Evolutionary conservation across 1,140 invertebrate species (phyloP), one percentile per base, ranked within the genome.

Genomic region (Diachasma alloeum): DNA sequence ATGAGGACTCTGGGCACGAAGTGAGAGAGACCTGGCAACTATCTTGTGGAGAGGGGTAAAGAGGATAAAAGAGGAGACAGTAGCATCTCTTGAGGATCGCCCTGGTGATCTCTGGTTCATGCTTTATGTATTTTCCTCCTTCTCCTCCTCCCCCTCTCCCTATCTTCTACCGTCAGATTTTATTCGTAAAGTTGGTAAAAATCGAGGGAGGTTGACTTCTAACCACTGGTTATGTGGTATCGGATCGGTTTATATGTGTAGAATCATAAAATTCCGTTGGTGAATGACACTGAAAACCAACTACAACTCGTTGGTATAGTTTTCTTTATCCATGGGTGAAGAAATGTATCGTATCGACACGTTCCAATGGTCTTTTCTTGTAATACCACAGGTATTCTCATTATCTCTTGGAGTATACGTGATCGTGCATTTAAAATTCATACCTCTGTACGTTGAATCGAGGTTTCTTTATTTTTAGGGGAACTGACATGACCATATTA

Each of bases 1-100:
- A 72, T 22, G 48, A 72, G 48, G 31, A 72, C 70, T 81, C 80
- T 81, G 82, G 80, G 80, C 81, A 80, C 80, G 79, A 82, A 82
- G 72, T 22, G 48, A 74, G 15, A 36, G 75, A 77, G 68, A 46
- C 3, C 10, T 39, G 44, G 44, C 26, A n/a, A 42, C 68, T 42
- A 39, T 37, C 56, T 36, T 5, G 26, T 10, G 36, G 9, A 37
- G 22, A 72, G 26, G 26, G 67, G 4, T 2, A 36, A 67, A 36
- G 36, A 67, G 17, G 67, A 39, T 17, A 39, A 63, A 10, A 63
- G 24, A 59, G 9, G 24, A 13, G 24, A 42, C 56, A 24, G 26
- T 42, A 37, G 19, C n/a, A 36, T 74, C 39, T 67, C 36, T 68
- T 63, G 36, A 22, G 24, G 39, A 44, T 59, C 36, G 19, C 37